Percentiles rank a stretch among this genome's conserved stretches.
Evolutionary conservation across 2,113 vertebrate genomes (phyloP).

Genomic region (Callospermophilus lateralis): DNA sequence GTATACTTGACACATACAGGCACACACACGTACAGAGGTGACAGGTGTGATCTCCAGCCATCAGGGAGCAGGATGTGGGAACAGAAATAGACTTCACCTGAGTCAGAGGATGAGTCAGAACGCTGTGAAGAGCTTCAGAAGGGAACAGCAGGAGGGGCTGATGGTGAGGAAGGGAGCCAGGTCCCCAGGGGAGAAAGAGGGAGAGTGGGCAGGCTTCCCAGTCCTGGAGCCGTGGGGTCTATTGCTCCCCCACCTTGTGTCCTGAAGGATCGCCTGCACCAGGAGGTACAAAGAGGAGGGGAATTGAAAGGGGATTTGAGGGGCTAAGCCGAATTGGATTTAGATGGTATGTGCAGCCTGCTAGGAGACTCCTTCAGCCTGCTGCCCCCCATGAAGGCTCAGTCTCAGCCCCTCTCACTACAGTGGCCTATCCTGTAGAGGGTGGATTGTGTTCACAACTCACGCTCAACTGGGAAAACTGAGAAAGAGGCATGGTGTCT

Average conservation of each 20-base stretch:
- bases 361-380: too few relatives aligned
- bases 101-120: constrained; percentile 80
- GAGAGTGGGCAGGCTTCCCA: not conserved
- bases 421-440: too few relatives aligned
- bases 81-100: constrained; percentile 77
- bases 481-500: not conserved
- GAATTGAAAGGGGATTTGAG: not conserved
- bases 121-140: constrained; percentile 63
- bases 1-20: not conserved
- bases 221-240: not conserved
- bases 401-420: not conserved
- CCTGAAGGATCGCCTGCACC: not conserved
- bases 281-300: not conserved
- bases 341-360: not conserved
- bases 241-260: too few relatives aligned
- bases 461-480: not conserved
- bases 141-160: constrained; percentile 69
- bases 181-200: constrained; percentile 49
- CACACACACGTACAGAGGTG: not conserved
- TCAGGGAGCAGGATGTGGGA: constrained; percentile 57
- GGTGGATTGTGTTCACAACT: not conserved
- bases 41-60: constrained; percentile 45
- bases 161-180: constrained; percentile 50
- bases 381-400: not conserved
- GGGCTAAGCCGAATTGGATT: not conserved